phyloP scores from a whole-genome alignment of 2,797 vertebrate genomes.

The Salarias fasciatus region DNA sequence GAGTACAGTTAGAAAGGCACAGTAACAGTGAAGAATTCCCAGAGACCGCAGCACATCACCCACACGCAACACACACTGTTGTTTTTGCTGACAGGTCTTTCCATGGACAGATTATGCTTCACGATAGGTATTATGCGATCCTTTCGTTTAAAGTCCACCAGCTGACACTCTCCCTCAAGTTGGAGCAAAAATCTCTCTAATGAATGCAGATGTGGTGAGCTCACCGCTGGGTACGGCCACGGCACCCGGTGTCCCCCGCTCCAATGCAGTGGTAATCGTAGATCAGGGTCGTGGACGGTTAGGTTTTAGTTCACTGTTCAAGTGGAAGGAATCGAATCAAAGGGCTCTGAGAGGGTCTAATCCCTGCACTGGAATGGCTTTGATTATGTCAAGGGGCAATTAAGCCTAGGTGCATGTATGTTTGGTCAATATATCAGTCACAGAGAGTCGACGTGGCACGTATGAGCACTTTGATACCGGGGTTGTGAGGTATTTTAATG shows the following conservation, averaged over 20 bases:
- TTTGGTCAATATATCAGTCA: slow-evolving; percentile 59
- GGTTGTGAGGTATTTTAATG: slow-evolving; percentile 39
- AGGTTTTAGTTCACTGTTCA: slow-evolving; percentile 61
- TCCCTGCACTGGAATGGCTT: slow-evolving; percentile 66
- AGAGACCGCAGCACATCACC: not conserved
- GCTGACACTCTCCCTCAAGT: slow-evolving; percentile 40
- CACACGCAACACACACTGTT: too few relatives aligned
- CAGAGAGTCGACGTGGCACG: slow-evolving; percentile 26
- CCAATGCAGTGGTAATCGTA: slow-evolving; percentile 60
- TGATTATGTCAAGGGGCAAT: slow-evolving; percentile 64
- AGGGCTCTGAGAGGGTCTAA: slow-evolving; percentile 60
- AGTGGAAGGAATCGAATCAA: slow-evolving; percentile 71
- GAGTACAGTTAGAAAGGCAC: too few relatives aligned
- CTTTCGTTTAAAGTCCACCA: slow-evolving; percentile 53
- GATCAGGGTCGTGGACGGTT: slow-evolving; percentile 64
- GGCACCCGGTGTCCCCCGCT: slow-evolving; percentile 26
- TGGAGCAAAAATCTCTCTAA: slow-evolving; percentile 62
- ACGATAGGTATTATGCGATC: slow-evolving; percentile 23
- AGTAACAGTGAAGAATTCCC: too few relatives aligned
- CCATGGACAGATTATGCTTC: slow-evolving; percentile 16
- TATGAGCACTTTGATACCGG: slow-evolving; percentile 43
- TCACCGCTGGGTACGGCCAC: slow-evolving; percentile 50
- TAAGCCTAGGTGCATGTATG: slow-evolving; percentile 61
- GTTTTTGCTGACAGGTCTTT: slow-evolving; percentile 13
- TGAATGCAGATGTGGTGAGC: slow-evolving; percentile 59